These are phyloP conservation scores for Tubulanus polymorphus DNA, from an alignment of 2,888 invertebrate species.

Conservation along the genomic window DNA sequence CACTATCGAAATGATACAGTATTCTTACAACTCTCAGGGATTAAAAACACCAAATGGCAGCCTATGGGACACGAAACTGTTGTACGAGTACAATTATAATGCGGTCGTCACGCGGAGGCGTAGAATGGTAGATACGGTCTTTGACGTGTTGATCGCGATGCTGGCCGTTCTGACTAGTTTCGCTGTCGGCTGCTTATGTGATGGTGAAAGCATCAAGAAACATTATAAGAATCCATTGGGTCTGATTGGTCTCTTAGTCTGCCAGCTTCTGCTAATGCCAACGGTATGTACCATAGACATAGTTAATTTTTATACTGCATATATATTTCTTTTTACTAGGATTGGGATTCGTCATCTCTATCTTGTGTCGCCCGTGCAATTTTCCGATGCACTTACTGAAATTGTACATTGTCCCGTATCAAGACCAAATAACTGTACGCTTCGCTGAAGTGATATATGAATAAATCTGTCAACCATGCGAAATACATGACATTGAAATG, in stretches of 20 bases:
- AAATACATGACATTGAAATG: no score
- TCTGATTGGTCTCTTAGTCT: constrained; percentile 42
- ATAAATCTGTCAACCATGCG: no score
- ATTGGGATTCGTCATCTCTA: no score
- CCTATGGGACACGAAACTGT: background rate
- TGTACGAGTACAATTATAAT: constrained; percentile 27
- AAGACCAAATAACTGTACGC: no score
- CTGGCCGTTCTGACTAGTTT: constrained; percentile 48
- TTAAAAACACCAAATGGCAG: background rate
- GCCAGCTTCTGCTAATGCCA: constrained; percentile 49
- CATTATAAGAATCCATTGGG: constrained; percentile 43
- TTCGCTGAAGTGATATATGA: no score
- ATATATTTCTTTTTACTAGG: no score
- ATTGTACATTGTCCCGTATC: no score
- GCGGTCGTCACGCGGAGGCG: constrained; percentile 31
- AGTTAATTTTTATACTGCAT: no score
- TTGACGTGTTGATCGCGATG: constrained; percentile 42
- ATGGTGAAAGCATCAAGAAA: constrained; percentile 38
- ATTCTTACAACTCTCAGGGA: no score
- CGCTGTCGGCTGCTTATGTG: constrained; percentile 47
- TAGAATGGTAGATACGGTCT: constrained; percentile 42
- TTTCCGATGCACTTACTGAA: no score
- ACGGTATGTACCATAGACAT: constrained; percentile 39
- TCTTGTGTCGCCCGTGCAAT: no score
- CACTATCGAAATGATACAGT: no score